Evolutionary conservation across 64 coral and sea anemone genomes (phyloP).

Genomic region (Astreopora myriophthalma): DNA sequence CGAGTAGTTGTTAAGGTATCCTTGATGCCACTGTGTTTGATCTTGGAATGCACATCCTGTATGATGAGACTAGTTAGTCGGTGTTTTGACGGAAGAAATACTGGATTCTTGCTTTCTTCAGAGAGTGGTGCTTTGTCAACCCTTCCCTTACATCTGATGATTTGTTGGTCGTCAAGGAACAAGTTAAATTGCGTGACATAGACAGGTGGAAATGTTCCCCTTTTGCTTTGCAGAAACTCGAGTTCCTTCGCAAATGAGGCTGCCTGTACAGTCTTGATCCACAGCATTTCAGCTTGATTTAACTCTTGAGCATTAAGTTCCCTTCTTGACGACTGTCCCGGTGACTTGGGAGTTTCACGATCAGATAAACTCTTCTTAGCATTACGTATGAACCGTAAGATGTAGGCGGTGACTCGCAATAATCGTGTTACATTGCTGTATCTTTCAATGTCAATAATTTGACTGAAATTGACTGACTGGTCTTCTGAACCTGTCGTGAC

Average conservation of each 20-base stretch:
- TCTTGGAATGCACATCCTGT: slow-evolving; percentile 15
- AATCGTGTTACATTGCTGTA: slow-evolving; percentile 29
- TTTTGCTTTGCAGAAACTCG: slow-evolving; percentile 16
- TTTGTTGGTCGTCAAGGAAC: slow-evolving; percentile 15
- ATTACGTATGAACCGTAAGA: slow-evolving; percentile 7
- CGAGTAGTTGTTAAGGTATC: slow-evolving; percentile 19
- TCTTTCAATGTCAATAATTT: slow-evolving; percentile 38
- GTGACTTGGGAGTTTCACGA: neutral
- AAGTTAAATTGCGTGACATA: slow-evolving; percentile 24
- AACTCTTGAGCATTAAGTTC: slow-evolving; percentile 17
- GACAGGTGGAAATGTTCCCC: neutral
- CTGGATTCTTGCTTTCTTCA: slow-evolving; percentile 41
- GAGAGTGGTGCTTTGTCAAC: neutral
- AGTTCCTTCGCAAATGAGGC: neutral
- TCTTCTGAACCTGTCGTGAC: neutral
- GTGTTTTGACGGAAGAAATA: neutral
- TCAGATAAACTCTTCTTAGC: slow-evolving; percentile 1
- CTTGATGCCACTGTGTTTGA: slow-evolving; percentile 39
- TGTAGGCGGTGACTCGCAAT: neutral
- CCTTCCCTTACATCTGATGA: slow-evolving; percentile 42
- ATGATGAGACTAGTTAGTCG: slow-evolving; percentile 27
- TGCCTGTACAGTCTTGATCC: slow-evolving; percentile 27
- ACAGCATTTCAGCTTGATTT: slow-evolving; percentile 27
- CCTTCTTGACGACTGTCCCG: neutral
- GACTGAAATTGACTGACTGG: neutral